These are phyloP conservation scores for honey bee (Apis mellifera) DNA, from an alignment of 1,140 invertebrate species.

Conservation along the genomic window Amel_HAv3.1 CM009933.2:7573001-7573500, in stretches of 20 bases:
- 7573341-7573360: background rate
- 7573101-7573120: background rate
- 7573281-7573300: no score
- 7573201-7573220: no score
- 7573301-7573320: no score
- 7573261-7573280: no score
- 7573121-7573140: background rate
- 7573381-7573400: slow-evolving; percentile 25
- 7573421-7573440: slow-evolving; percentile 36
- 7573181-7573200: no score
- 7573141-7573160: background rate
- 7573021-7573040: background rate
- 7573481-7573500: slow-evolving; percentile 54
- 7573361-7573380: background rate
- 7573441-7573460: slow-evolving; percentile 33
- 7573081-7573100: background rate
- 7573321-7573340: no score
- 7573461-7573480: slow-evolving; percentile 48
- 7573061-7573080: background rate
- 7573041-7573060: background rate
- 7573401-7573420: slow-evolving; percentile 13
- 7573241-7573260: no score
- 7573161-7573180: background rate
- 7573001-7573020: background rate
- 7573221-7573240: no score